phyloP scores from a whole-genome alignment of 2,113 vertebrate genomes.

The Rhombomys opimus region DNA sequence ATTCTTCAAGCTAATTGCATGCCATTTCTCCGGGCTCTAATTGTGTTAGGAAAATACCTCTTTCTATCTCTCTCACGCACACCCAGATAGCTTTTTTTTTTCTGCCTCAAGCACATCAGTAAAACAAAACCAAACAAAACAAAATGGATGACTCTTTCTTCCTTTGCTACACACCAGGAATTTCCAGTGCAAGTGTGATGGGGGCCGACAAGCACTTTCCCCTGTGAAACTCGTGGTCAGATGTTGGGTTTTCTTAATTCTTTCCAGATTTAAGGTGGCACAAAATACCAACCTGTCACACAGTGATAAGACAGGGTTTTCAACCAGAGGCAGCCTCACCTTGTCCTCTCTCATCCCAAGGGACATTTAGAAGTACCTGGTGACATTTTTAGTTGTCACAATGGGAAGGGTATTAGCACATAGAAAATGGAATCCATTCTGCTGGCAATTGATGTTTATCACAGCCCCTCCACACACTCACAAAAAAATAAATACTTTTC shows the following conservation, averaged over 20 bases:
- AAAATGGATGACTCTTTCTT: constrained; percentile 60
- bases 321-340: background rate
- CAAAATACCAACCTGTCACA: background rate
- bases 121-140: constrained; percentile 9
- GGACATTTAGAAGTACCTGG: background rate
- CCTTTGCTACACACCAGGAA: constrained; percentile 53
- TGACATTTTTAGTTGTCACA: background rate
- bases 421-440: background rate
- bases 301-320: background rate
- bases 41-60: constrained; percentile 46
- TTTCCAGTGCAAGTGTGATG: background rate
- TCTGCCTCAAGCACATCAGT: background rate
- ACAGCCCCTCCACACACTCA: background rate
- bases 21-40: constrained; percentile 61
- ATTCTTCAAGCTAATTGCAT: constrained; percentile 64
- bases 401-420: background rate
- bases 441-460: background rate
- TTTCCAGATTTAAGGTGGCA: constrained; percentile 63
- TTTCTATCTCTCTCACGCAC: constrained; percentile 52
- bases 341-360: background rate
- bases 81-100: background rate
- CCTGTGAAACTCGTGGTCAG: constrained; percentile 47
- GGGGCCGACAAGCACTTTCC: background rate
- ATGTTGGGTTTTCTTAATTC: constrained; percentile 56
- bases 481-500: background rate